Percentiles rank a stretch among this genome's conserved stretches.
These are phyloP conservation scores for Drosophila busckii DNA, from an alignment of 1,140 invertebrate genomes.

Conservation along the genomic window DNA sequence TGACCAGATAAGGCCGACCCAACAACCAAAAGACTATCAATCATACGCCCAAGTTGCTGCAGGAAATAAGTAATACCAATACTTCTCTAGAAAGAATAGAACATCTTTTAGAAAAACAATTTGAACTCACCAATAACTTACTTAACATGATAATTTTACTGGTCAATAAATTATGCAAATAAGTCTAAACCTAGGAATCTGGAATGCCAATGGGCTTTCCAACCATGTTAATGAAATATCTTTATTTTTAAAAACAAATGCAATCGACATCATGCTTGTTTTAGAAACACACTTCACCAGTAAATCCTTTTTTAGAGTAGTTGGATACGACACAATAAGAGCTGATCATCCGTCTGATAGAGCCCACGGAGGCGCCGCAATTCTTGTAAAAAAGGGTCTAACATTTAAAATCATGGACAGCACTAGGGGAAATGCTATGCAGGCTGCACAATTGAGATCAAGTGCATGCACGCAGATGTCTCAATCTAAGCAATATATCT, in stretches of 20 bases:
- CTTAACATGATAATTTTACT: constrained; percentile 11
- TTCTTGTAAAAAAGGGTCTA: constrained; percentile 16
- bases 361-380: constrained; percentile 24
- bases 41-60: constrained; percentile 4
- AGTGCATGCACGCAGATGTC: too few species aligned
- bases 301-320: constrained; percentile 40
- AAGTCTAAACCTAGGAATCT: constrained; percentile 15
- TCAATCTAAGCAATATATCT: too few species aligned
- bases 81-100: constrained; percentile 6
- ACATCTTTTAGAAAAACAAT: constrained; percentile 16
- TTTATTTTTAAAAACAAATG: constrained; percentile 7
- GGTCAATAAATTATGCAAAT: constrained; percentile 13
- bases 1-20: neutral
- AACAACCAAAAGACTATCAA: constrained; percentile 6
- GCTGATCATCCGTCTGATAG: constrained; percentile 12
- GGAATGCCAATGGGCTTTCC: constrained; percentile 19
- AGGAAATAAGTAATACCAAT: constrained; percentile 3
- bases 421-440: constrained; percentile 3
- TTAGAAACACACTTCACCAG: constrained; percentile 70
- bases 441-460: too few species aligned
- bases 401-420: constrained; percentile 10
- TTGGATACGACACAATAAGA: constrained; percentile 2
- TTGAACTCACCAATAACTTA: constrained; percentile 15
- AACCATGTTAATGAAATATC: constrained; percentile 17
- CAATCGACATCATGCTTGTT: constrained; percentile 21